These are phyloP conservation scores for Tetranychus truncatus DNA, from an alignment of 2,888 invertebrate genomes.

Conservation along the genomic window DNA sequence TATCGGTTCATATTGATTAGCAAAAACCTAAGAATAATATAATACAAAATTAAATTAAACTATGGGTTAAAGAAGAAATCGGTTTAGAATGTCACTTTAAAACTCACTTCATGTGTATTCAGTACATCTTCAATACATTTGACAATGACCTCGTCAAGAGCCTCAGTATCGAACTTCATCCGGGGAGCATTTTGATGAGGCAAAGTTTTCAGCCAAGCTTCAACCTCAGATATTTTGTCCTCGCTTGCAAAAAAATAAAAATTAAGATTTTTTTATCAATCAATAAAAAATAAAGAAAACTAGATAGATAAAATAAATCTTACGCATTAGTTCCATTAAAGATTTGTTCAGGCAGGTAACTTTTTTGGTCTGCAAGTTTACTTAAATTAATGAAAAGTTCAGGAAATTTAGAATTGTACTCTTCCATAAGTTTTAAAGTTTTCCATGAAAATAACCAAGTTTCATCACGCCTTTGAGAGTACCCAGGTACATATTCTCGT, in stretches of 20 bases:
- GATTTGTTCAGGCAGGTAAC: conserved; percentile 48
- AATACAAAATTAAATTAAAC: neutral
- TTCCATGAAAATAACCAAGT: conserved; percentile 63
- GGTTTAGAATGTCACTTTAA: no score
- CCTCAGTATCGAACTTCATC: conserved; percentile 49
- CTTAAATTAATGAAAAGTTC: conserved; percentile 48
- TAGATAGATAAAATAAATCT: conserved; percentile 28
- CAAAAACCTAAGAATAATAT: neutral
- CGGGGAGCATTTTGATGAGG: conserved; percentile 45
- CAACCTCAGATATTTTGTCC: conserved; percentile 33
- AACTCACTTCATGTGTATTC: conserved; percentile 29
- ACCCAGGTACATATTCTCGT: conserved; percentile 40
- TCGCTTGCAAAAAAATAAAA: no score
- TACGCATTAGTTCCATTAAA: conserved; percentile 44
- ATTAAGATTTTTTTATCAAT: no score
- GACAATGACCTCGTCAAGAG: conserved; percentile 49
- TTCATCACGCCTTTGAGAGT: conserved; percentile 28
- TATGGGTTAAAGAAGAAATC: no score
- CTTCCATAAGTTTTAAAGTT: conserved; percentile 48
- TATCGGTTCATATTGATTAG: neutral
- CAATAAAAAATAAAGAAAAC: no score
- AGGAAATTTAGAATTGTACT: conserved; percentile 53
- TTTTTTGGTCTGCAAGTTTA: conserved; percentile 37
- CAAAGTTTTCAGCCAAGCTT: conserved; percentile 51
- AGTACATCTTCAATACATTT: conserved; percentile 39